These are phyloP conservation scores for Polypedilum pembai DNA, from an alignment of 1,140 invertebrate species.

Conservation along the genomic window DNA sequence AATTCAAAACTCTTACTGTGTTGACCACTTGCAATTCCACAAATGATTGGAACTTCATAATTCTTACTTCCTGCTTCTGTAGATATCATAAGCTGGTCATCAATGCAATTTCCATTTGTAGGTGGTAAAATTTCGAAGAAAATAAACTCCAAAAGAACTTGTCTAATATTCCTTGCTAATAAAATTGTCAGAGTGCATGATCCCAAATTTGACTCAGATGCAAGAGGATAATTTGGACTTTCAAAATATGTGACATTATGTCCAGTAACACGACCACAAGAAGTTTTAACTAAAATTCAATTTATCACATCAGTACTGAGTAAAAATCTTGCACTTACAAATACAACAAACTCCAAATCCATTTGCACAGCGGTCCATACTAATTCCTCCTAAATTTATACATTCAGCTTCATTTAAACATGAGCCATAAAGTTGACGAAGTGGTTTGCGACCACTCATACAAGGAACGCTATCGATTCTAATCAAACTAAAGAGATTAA, in stretches of 20 bases:
- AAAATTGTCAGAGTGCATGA: conserved; percentile 56
- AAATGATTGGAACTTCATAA: conserved; percentile 56
- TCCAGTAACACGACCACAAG: conserved; percentile 49
- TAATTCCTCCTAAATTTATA: conserved; percentile 49
- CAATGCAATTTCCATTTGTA: conserved; percentile 55
- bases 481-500: conserved; percentile 65
- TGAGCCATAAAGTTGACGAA: conserved; percentile 47
- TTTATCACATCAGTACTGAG: conserved; percentile 31
- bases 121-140: conserved; percentile 62
- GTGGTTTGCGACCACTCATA: conserved; percentile 41
- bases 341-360: conserved; percentile 62
- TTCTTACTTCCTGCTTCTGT: conserved; percentile 59
- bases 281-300: conserved; percentile 46
- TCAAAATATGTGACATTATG: conserved; percentile 53
- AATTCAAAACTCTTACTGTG: conserved; percentile 50
- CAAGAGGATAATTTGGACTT: conserved; percentile 49
- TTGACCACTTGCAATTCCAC: conserved; percentile 66
- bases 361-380: conserved; percentile 60
- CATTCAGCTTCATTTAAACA: conserved; percentile 63
- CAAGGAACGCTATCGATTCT: conserved; percentile 61
- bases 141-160: conserved; percentile 60
- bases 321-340: not conserved
- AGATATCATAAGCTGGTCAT: conserved; percentile 59
- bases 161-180: conserved; percentile 53
- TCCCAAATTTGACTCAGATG: conserved; percentile 37